Evolutionary conservation across 2,113 vertebrate species (phyloP).

Genomic region (Sceloporus undulatus): DNA sequence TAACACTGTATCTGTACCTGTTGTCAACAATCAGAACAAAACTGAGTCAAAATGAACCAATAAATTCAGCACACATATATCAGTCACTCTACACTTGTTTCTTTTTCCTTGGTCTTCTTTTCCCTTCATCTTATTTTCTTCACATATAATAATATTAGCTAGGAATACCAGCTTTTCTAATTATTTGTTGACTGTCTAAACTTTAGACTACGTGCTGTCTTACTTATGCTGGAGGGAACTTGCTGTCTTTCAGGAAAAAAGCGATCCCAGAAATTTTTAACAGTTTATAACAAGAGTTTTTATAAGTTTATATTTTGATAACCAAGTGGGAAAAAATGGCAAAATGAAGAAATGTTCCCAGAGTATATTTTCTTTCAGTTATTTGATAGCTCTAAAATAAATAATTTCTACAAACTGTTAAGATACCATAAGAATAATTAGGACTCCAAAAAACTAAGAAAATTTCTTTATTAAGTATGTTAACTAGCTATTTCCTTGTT

Average conservation of each 20-base stretch:
- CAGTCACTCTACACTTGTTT: neutral
- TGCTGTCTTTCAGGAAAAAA: neutral
- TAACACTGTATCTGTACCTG: neutral
- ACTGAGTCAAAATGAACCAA: neutral
- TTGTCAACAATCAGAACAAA: neutral
- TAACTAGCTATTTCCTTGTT: neutral
- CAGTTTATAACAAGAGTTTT: neutral
- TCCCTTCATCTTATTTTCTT: neutral
- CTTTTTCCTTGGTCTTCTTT: neutral
- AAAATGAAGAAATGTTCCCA: no score
- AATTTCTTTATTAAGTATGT: neutral
- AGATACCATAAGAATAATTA: neutral
- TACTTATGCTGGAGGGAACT: neutral
- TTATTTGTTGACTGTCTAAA: neutral
- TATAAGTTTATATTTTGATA: neutral
- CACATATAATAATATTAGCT: neutral
- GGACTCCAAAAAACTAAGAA: neutral
- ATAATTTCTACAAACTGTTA: neutral
- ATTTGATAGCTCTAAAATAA: neutral
- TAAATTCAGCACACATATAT: neutral
- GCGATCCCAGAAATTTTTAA: neutral
- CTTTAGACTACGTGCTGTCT: neutral
- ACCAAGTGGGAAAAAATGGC: neutral
- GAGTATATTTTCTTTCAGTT: neutral
- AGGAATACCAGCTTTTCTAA: neutral